Evolutionary conservation across 2,888 invertebrate species (phyloP), one percentile per base, ranked within the genome.

Genomic region (Acleris emargana): DNA sequence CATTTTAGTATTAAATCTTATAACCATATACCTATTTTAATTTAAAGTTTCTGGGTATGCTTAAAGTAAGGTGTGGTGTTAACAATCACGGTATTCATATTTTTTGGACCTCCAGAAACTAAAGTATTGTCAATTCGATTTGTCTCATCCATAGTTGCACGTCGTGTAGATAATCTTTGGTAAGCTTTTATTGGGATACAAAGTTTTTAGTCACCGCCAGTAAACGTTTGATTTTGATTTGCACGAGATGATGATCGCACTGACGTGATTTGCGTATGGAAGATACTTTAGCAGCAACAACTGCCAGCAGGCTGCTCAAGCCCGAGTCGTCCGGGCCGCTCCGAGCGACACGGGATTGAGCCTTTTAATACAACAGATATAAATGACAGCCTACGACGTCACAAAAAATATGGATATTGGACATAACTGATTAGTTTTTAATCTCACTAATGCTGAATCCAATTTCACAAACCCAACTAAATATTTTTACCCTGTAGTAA

Each of bases 381-480:
- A 91, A 91, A 91, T 91, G 91, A 90, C 91, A 91, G 78, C 91
- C 91, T 84, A 80, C 79, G 77, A 81, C 78, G 76, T 45, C 77
- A 76, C 85, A 86, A 91, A 89, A 91, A 92, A 91, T 92, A 91
- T 91, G 91, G 90, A 91, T 91, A 90, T 91, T 90, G 84, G 81
- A 86, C 76, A 70, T 78, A 78, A 72, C 73, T 72, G 60, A 67
- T 76, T 78, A 77, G 73, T 25, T 47, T 22, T 53, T 28, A 51
- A 50, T 47, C 18, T 54, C 17, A 11, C 38, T 47, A 57, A 60
- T 66, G 66, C 42, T 18, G 57, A 61, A 57, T 25, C 60, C 66
- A 61, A 61, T 66, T 38, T 28, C 45, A 18, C 20, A 52, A n/a
- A 42, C 7, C 6, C n/a, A 13, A 13, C 38, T 13, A 38, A 13